phyloP scores from a whole-genome alignment of 2,888 invertebrate species.

The Apamea monoglypha region DNA sequence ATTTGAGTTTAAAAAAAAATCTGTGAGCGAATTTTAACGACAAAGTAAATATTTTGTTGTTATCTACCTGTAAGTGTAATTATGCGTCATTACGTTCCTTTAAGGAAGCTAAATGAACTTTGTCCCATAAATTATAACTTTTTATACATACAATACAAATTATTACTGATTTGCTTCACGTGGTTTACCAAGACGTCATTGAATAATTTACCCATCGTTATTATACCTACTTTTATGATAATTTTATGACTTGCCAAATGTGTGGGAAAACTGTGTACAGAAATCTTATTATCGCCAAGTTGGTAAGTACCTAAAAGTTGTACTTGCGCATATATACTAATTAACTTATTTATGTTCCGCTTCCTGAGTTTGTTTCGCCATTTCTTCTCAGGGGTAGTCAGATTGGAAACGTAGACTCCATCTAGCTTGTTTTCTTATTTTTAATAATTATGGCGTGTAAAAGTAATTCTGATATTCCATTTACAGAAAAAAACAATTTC shows the following conservation, averaged over 20 bases:
- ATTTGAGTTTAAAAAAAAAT: background rate
- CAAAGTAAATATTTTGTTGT: background rate
- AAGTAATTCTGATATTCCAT: too few relatives aligned
- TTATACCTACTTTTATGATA: background rate
- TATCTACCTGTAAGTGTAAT: background rate
- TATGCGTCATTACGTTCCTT: background rate
- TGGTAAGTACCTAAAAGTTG: background rate
- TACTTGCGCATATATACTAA: background rate
- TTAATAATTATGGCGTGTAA: too few relatives aligned
- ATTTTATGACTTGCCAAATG: conserved; percentile 24
- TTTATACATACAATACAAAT: background rate
- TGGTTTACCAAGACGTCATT: background rate
- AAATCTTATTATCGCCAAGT: background rate
- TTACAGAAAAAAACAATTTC: too few relatives aligned
- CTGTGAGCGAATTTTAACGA: background rate
- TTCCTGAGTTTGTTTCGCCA: background rate
- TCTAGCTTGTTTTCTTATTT: too few relatives aligned
- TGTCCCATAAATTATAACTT: conserved; percentile 14
- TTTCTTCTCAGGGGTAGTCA: background rate
- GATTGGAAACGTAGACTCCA: too few relatives aligned
- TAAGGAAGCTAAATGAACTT: conserved; percentile 17
- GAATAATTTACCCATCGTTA: background rate
- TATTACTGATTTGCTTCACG: conserved; percentile 1
- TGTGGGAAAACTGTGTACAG: conserved; percentile 16
- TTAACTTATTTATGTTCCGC: background rate